Conservation (phyloP, 2,797 vertebrate genomes). For the Remorina albescens region DNA sequence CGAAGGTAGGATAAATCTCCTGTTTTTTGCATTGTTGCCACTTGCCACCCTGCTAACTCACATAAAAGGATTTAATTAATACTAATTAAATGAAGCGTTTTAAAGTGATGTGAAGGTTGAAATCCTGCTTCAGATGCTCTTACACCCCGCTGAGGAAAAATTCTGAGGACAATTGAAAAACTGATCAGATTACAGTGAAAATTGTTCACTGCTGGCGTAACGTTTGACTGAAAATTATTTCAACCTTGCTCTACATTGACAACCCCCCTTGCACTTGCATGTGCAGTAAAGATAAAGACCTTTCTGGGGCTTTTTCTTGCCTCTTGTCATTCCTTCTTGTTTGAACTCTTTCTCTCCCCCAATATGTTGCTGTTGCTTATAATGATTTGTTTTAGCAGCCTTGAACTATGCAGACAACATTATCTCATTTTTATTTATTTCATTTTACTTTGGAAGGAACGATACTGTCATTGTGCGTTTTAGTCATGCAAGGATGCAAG, state of each 20-base stretch:
- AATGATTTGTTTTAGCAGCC: neutral
- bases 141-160: neutral
- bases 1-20: neutral
- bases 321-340: conserved; percentile 29
- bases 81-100: conserved; percentile 6
- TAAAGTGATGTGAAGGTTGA: neutral
- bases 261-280: too few relatives aligned
- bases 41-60: conserved; percentile 12
- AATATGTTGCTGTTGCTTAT: conserved; percentile 33
- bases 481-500: neutral
- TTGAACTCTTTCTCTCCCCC: conserved; percentile 35
- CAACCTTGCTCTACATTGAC: neutral
- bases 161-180: neutral
- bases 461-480: neutral
- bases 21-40: neutral
- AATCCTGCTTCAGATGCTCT: neutral
- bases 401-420: neutral
- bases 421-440: neutral
- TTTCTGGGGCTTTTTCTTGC: conserved; percentile 29
- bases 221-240: conserved; percentile 6
- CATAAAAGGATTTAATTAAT: neutral
- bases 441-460: conserved; percentile 14
- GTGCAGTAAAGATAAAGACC: conserved; percentile 26
- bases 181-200: neutral
- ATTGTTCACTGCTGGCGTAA: neutral